Evolutionary conservation across 2,888 invertebrate genomes (phyloP).

Genomic region (Ophion ventricosus): DNA sequence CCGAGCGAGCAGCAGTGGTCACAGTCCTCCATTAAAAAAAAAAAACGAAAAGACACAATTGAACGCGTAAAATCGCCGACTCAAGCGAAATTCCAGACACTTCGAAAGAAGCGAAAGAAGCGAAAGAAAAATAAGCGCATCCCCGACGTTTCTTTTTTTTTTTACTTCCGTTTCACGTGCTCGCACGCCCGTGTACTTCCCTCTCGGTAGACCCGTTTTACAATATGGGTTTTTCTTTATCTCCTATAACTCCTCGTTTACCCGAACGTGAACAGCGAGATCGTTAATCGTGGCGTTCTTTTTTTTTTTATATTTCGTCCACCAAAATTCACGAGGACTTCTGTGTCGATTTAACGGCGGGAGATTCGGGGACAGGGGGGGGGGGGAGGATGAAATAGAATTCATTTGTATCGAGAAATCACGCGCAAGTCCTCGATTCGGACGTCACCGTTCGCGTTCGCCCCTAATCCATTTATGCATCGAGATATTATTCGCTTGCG

Average conservation of each 20-base stretch:
- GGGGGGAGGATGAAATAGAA: neutral
- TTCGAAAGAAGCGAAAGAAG: conserved; percentile 23
- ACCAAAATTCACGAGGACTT: conserved; percentile 38
- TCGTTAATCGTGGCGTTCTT: neutral
- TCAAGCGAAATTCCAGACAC: conserved; percentile 24
- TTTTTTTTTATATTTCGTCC: conserved; percentile 7
- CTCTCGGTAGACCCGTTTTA: conserved; percentile 37
- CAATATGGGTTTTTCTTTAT: conserved; percentile 11
- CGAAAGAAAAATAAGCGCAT: conserved; percentile 22
- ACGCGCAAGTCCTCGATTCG: conserved; percentile 45
- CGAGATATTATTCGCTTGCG: conserved; percentile 19
- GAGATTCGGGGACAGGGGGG: too few species aligned
- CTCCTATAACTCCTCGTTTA: conserved; percentile 12
- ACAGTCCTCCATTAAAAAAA: conserved; percentile 9
- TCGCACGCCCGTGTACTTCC: conserved; percentile 22
- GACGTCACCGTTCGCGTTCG: conserved; percentile 54
- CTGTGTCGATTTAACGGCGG: conserved; percentile 24
- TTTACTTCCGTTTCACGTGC: conserved; percentile 13
- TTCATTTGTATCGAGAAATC: conserved; percentile 35
- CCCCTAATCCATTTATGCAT: conserved; percentile 10
- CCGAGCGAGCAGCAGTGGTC: conserved; percentile 7
- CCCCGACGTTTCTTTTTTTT: conserved; percentile 33
- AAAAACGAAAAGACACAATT: conserved; percentile 16
- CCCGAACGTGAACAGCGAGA: conserved; percentile 49
- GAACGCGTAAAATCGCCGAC: conserved; percentile 23